Base-by-base conservation (phyloP, 64 coral and sea anemone species). In the Exaiptasia diaphana region DNA sequence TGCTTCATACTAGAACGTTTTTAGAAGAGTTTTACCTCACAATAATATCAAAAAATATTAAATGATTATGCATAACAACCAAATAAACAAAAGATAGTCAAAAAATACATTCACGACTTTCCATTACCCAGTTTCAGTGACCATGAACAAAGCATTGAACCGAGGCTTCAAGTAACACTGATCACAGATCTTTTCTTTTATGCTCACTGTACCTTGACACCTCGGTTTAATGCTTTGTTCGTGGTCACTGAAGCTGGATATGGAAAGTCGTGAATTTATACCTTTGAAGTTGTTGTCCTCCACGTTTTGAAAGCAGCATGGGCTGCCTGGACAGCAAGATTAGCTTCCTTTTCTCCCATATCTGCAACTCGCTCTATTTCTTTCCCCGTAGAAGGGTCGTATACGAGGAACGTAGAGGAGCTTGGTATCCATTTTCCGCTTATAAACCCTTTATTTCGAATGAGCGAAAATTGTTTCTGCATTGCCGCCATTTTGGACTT, bases 401-500 rank as follows among this genome's bases (percentile, higher is more conserved):
- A 71, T 0, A 82, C 64, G 13, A 63, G 63, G 34, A 82, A 82
- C 14, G 79, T 68, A 20, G 45, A 22, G 42, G 30, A 17, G 15
- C 64, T 41, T 3, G 31, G 34, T 8, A 35, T 71, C 79, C 79
- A 82, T 56, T 82, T 82, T 0, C 79, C 79, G 0, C 79, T 63
- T 14, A 82, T 82, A 41, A 52, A 82, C 14, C 79, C 79, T 23
- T 70, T 15, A 3, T 42, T 82, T 18, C 79, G 59, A 36, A 68
- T 68, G 14, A 82, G 32, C 59, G 60, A 67, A 12, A 53, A 46
- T 11, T 46, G 53, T 15, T 46, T 61, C 15, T 68, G 79, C 1
- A 82, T 20, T 29, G 28, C 34, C 48, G 79, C 79, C 79, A 82
- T 82, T n/a, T n/a, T n/a, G n/a, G n/a, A n/a, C n/a, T n/a, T n/a